phyloP scores from a whole-genome alignment of 2,113 vertebrate genomes.

The Apteryx owenii region DNA sequence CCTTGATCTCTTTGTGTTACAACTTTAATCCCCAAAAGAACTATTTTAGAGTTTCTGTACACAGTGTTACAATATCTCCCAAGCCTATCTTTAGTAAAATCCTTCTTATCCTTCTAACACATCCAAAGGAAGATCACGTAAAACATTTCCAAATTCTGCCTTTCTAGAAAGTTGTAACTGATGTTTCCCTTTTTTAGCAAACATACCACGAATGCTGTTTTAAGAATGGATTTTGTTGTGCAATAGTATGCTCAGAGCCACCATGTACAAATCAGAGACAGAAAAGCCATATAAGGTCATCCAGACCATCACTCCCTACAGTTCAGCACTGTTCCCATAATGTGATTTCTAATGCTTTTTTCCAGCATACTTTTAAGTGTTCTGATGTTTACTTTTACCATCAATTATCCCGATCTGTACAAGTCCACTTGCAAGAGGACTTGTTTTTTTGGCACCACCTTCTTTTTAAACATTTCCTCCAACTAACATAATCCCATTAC shows the following conservation, averaged over 20 bases:
- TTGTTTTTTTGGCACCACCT: neutral
- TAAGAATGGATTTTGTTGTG: slow-evolving; percentile 28
- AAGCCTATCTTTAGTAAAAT: slow-evolving; percentile 41
- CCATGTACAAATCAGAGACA: neutral
- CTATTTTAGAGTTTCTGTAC: neutral
- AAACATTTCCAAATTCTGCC: slow-evolving; percentile 22
- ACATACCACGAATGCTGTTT: neutral
- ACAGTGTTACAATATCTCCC: neutral
- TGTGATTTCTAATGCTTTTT: neutral
- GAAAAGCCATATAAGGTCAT: slow-evolving; percentile 39
- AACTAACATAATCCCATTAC: neutral
- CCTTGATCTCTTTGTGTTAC: neutral
- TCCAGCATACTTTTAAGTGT: neutral
- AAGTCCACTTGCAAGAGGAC: neutral
- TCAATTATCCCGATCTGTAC: neutral
- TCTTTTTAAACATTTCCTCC: neutral
- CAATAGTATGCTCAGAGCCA: neutral
- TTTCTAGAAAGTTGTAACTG: slow-evolving; percentile 22
- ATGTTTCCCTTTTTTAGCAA: slow-evolving; percentile 37
- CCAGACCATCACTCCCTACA: neutral
- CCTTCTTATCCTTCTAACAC: slow-evolving; percentile 20
- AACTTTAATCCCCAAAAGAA: neutral
- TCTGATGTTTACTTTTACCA: neutral
- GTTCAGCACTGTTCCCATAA: neutral
- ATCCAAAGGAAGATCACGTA: neutral